Percentiles rank a stretch among this genome's conserved stretches.
These are phyloP conservation scores for Lycorma delicatula DNA, from an alignment of 1,140 invertebrate species.

Conservation along the genomic window DNA sequence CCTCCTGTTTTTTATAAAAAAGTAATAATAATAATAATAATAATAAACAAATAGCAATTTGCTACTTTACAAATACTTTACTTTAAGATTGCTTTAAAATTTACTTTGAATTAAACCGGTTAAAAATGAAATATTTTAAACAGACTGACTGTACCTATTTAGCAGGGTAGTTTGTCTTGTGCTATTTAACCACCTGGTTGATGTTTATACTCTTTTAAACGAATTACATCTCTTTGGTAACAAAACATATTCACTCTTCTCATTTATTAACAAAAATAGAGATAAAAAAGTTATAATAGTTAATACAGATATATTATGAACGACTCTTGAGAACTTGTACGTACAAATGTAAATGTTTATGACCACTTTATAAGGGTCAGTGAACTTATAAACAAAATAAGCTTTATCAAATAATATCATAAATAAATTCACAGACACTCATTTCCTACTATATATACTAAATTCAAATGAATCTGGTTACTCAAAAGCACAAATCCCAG, in stretches of 20 bases:
- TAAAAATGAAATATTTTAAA: not conserved
- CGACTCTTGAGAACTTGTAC: not conserved
- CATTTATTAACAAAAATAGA: constrained; percentile 1
- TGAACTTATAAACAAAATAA: not conserved
- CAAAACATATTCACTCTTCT: constrained; percentile 13
- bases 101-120: not conserved
- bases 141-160: not conserved
- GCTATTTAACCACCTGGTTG: not conserved
- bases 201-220: not conserved
- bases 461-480: not conserved
- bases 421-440: too few relatives aligned
- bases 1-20: too few relatives aligned
- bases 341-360: not conserved
- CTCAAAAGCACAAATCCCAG: constrained; percentile 2
- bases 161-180: not conserved
- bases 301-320: not conserved
- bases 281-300: constrained; percentile 11
- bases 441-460: too few relatives aligned
- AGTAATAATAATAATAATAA: too few relatives aligned
- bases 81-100: not conserved
- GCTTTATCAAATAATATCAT: too few relatives aligned
- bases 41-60: not conserved
- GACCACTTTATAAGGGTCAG: not conserved
- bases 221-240: constrained; percentile 15
- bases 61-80: not conserved